A percentile compares a stretch with the other conserved stretches of the same genome.
Conservation (phyloP, 2,113 vertebrate species). For the Sus scrofa region T2T-Sscrofa CM000812.6:285016501-285017000, state of each 20-base stretch:
- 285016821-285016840: neutral
- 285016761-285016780: neutral
- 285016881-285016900: accelerated
- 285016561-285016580: neutral
- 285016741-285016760: neutral
- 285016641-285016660: too few relatives aligned
- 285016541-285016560: neutral
- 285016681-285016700: neutral
- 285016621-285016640: neutral
- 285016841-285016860: neutral
- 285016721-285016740: neutral
- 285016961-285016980: neutral
- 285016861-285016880: accelerated
- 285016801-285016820: neutral
- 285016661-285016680: accelerated
- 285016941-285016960: neutral
- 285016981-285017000: neutral
- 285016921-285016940: neutral
- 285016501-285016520: neutral
- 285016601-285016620: too few relatives aligned
- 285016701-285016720: neutral
- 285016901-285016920: neutral
- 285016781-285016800: neutral
- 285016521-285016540: slow-evolving; percentile 51
- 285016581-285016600: accelerated